Evolutionary conservation across 1,140 invertebrate genomes (phyloP).

Genomic region (Physella acuta): DNA sequence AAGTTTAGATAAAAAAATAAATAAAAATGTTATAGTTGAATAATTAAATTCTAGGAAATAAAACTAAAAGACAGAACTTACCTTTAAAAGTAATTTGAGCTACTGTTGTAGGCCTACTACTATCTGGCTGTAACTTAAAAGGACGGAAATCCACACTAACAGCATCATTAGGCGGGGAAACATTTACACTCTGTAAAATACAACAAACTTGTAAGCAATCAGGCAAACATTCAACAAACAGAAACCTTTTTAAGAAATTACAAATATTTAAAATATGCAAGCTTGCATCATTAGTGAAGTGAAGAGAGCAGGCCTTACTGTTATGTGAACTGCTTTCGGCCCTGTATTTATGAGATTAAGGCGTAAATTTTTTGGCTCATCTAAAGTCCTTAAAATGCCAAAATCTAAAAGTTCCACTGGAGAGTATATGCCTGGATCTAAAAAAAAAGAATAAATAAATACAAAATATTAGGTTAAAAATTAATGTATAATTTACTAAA

Average conservation of each 20-base stretch:
- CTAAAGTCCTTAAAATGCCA: constrained; percentile 71
- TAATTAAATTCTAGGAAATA: neutral
- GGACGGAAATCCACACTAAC: constrained; percentile 63
- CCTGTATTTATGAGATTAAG: constrained; percentile 75
- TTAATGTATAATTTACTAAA: too few species aligned
- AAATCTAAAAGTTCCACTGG: constrained; percentile 80
- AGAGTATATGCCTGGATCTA: constrained; percentile 73
- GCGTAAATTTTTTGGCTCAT: constrained; percentile 70
- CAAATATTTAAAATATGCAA: too few species aligned
- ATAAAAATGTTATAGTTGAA: neutral
- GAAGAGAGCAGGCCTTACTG: constrained; percentile 62
- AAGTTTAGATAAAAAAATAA: neutral
- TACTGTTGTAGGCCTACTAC: constrained; percentile 67
- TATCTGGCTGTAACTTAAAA: constrained; percentile 68
- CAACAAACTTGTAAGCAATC: neutral
- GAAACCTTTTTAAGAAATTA: too few species aligned
- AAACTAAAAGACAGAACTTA: constrained; percentile 61
- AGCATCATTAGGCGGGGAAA: constrained; percentile 61
- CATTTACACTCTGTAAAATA: constrained; percentile 54
- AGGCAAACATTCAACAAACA: neutral
- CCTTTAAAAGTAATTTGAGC: constrained; percentile 77
- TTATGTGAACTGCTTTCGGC: constrained; percentile 71
- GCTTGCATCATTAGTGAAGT: neutral
- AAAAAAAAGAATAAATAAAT: constrained; percentile 26
- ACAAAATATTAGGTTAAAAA: neutral